Evolutionary conservation across 2,113 vertebrate species (phyloP).

Genomic region (Carassius carassius): DNA sequence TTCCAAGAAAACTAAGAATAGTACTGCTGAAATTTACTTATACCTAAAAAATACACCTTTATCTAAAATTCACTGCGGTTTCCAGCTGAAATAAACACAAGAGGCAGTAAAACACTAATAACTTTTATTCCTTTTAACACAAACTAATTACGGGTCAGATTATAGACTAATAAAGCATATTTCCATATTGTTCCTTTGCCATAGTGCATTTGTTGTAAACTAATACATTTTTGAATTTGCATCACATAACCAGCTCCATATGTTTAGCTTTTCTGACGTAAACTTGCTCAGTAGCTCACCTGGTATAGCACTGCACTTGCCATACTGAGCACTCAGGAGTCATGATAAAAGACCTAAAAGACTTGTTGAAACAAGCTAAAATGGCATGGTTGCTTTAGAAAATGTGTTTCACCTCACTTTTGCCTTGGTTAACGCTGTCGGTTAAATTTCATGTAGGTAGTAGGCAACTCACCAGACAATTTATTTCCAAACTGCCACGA

Average conservation of each 20-base stretch:
- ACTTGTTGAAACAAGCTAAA: neutral
- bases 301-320: neutral
- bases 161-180: neutral
- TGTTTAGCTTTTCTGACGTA: neutral
- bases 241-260: neutral
- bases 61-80: neutral
- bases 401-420: too few species aligned
- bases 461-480: too few species aligned
- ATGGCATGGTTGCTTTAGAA: neutral
- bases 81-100: neutral
- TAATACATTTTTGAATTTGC: neutral
- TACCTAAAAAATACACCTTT: neutral
- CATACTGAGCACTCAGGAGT: neutral
- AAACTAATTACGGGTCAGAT: neutral
- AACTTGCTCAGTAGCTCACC: neutral
- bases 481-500: too few species aligned
- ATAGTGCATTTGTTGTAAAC: neutral
- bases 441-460: too few species aligned
- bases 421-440: too few species aligned
- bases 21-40: neutral
- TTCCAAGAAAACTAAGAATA: neutral
- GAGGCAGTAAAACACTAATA: neutral
- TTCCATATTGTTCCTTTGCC: neutral
- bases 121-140: neutral
- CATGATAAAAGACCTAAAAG: neutral